Evolutionary conservation across 2,113 vertebrate species (phyloP).

Genomic region (Channa argus): DNA sequence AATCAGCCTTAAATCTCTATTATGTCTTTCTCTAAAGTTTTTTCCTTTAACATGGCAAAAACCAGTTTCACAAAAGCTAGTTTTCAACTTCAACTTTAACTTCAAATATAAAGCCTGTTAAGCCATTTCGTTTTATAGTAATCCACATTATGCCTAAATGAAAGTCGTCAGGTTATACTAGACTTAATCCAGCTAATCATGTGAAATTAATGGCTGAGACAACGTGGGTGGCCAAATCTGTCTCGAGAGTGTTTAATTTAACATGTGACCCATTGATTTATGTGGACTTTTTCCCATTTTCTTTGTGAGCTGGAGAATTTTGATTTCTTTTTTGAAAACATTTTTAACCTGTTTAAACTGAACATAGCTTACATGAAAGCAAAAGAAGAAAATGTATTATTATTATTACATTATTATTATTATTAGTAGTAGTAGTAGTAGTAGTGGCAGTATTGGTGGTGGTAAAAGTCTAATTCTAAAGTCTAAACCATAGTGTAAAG

Average conservation of each 20-base stretch:
- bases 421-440: background rate
- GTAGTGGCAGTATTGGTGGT: no score
- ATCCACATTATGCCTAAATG: slow-evolving; percentile 59
- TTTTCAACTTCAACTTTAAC: slow-evolving; percentile 50
- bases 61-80: slow-evolving; percentile 39
- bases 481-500: no score
- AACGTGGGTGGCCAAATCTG: slow-evolving; percentile 62
- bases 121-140: slow-evolving; percentile 52
- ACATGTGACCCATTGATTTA: slow-evolving; percentile 47
- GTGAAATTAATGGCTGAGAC: slow-evolving; percentile 71
- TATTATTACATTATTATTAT: background rate
- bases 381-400: background rate
- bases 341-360: background rate
- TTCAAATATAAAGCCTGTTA: slow-evolving; percentile 22
- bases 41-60: slow-evolving; percentile 8
- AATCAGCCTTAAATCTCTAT: slow-evolving; percentile 18
- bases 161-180: slow-evolving; percentile 53
- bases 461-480: no score
- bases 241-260: slow-evolving; percentile 39
- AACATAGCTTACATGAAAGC: background rate
- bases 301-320: no score
- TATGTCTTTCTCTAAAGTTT: slow-evolving; percentile 11
- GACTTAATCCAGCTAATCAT: slow-evolving; percentile 66
- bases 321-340: background rate
- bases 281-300: slow-evolving; percentile 12